phyloP scores from a whole-genome alignment of 2,113 vertebrate genomes.

The Pachycephala philippinensis region DNA sequence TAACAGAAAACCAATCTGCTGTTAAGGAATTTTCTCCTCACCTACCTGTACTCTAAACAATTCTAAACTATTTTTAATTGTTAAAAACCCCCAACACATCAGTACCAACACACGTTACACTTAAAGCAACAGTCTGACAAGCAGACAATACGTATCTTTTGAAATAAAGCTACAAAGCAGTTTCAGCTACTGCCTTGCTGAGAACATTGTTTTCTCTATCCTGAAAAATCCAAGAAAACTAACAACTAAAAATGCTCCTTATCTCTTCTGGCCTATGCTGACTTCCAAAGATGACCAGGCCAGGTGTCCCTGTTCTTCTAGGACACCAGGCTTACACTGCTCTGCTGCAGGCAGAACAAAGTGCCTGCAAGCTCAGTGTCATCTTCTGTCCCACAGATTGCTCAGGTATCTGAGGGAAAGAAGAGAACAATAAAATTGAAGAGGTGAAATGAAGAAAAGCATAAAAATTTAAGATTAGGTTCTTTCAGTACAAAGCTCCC shows the following conservation, averaged over 20 bases:
- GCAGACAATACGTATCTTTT: accelerated
- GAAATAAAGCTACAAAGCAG: neutral
- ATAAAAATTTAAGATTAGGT: neutral
- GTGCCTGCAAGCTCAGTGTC: neutral
- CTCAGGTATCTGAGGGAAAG: neutral
- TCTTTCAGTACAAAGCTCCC: neutral
- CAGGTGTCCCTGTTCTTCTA: neutral
- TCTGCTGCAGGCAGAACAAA: neutral
- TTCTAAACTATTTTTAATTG: neutral
- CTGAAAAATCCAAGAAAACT: neutral
- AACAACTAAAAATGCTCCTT: neutral
- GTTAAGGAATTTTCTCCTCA: neutral
- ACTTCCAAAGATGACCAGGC: neutral
- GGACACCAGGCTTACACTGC: too few relatives aligned
- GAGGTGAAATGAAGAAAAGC: neutral
- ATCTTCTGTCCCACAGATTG: neutral
- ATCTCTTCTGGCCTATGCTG: neutral
- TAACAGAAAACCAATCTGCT: neutral
- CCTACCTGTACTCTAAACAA: neutral
- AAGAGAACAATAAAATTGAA: neutral
- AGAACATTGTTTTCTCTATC: neutral
- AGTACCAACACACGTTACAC: neutral
- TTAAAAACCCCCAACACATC: accelerated
- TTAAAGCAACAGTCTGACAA: neutral
- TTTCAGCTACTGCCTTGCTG: neutral